Evolutionary conservation across 2,797 vertebrate species (phyloP), one percentile per base, ranked within the genome.

Genomic region (Bovichtus variegatus): DNA sequence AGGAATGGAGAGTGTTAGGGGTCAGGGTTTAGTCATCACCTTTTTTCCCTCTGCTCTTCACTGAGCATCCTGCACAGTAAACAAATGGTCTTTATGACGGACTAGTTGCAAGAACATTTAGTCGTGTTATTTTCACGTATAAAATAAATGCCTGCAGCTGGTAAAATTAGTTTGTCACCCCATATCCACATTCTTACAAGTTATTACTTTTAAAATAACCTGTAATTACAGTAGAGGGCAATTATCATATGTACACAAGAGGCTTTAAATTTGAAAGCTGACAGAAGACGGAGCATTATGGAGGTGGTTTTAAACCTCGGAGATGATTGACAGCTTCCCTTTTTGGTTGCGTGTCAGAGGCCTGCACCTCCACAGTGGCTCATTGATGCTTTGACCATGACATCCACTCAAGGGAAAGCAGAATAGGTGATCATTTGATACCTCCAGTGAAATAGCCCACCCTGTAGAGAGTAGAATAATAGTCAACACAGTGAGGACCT

Each of bases 351-450:
- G 62, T 91, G 85, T 89, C 81, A 66, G 71, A 67, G 44, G 63
- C 61, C 74, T 21, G 18, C 75, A 49, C 75, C 86, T 85, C 87
- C 78, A 93, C 91, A 91, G 88, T 87, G 82, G 77, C 64, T 89
- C 82, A 88, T 90, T 91, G 86, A 91, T 89, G 78, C 82, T 80
- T 58, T n/a, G 69, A 78, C 75, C 71, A 74, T 82, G 18, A 66
- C 81, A 74, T 82, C 72, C 74, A 85, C 89, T 86, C 80, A 12
- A 66, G 84, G 87, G 85, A 84, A 89, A 91, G 83, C 86, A 88
- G 86, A 89, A 89, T 83, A 70, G 87, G 88, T 87, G 85, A 91
- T 90, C 86, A 94, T 90, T 88, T 90, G 93, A 93, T 90, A 93
- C 85, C 74, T 68, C 74, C 68, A 78, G 76, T 70, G 70, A 77